Evolutionary conservation across 2,797 vertebrate species (phyloP).

Genomic region (Argya squamiceps): DNA sequence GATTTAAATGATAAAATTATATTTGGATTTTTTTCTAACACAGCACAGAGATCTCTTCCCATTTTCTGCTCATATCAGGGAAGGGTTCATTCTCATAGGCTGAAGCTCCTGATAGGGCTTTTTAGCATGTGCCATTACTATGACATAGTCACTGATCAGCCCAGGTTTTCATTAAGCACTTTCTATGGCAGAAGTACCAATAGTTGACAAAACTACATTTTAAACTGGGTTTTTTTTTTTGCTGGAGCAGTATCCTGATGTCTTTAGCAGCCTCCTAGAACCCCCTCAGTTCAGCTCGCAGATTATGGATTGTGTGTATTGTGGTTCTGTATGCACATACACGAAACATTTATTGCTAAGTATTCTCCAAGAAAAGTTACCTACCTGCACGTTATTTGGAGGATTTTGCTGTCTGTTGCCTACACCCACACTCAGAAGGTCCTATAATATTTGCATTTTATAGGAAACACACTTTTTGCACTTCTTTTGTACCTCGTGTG

Average conservation of each 20-base stretch:
- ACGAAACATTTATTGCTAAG: background rate
- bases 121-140: background rate
- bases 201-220: background rate
- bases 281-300: background rate
- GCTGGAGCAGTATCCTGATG: background rate
- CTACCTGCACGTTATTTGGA: background rate
- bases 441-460: background rate
- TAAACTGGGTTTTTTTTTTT: accelerated
- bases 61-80: background rate
- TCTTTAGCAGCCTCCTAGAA: background rate
- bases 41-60: background rate
- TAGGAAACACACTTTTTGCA: background rate
- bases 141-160: background rate
- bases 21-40: background rate
- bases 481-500: background rate
- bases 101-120: background rate
- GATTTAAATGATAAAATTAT: background rate
- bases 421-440: background rate
- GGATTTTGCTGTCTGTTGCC: background rate
- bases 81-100: background rate
- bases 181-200: background rate
- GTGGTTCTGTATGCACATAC: accelerated
- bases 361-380: background rate
- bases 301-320: background rate
- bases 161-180: background rate